A percentile compares a stretch with the other conserved stretches of the same genome.
Conservation (phyloP, 2,888 invertebrate species). For the Drosophila longiperda region DNA sequence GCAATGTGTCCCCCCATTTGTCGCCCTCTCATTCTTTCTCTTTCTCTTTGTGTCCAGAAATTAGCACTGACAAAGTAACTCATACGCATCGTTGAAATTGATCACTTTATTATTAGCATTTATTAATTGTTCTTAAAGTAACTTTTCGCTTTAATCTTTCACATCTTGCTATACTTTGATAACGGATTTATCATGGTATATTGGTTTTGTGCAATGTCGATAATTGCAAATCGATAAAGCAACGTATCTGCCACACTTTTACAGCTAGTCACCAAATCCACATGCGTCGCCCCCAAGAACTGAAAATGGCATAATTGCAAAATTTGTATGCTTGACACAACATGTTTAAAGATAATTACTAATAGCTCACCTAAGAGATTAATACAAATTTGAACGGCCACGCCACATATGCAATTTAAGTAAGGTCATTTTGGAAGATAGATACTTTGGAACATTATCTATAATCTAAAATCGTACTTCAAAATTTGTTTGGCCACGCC, state of each 20-base stretch:
- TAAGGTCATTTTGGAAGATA: no score
- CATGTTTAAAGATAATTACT: background rate
- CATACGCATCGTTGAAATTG: constrained; percentile 31
- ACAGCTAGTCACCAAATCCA: background rate
- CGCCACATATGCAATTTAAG: no score
- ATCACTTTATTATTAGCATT: constrained; percentile 29
- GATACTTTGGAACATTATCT: no score
- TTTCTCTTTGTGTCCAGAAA: background rate
- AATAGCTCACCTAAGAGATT: background rate
- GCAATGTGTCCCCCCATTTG: constrained; percentile 4
- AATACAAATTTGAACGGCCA: no score
- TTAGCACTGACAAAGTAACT: constrained; percentile 24
- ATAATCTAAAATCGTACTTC: no score
- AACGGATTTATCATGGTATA: background rate
- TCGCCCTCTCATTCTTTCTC: background rate
- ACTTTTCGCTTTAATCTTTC: background rate
- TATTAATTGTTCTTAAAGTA: background rate
- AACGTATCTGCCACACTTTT: background rate
- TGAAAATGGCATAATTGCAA: no score
- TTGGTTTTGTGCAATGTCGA: background rate
- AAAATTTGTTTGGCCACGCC: no score
- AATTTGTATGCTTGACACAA: no score
- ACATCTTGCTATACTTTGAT: background rate
- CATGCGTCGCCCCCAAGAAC: no score
- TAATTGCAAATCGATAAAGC: background rate